Conservation (phyloP, 2,888 invertebrate species). For the Proisotoma minuta region DNA sequence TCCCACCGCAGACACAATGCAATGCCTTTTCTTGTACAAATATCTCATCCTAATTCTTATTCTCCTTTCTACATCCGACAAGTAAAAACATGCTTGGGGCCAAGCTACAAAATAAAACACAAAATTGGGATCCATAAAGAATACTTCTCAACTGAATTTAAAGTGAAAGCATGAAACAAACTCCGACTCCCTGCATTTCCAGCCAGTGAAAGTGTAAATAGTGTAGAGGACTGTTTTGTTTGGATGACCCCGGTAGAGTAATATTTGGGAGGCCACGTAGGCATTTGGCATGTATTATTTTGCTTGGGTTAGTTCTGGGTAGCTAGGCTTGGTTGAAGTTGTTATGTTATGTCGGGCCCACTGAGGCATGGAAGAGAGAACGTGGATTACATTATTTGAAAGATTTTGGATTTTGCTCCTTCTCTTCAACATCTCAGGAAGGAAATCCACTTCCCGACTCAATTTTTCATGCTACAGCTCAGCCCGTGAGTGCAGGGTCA, state of each 20-base stretch:
- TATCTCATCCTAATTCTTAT: not conserved
- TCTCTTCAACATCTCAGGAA: not conserved
- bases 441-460: constrained; percentile 24
- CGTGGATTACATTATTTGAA: constrained; percentile 1
- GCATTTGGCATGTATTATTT: too few species aligned
- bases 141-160: too few species aligned
- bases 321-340: too few species aligned
- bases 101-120: not conserved
- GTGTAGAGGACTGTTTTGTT: too few species aligned
- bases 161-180: too few species aligned
- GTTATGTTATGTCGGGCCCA: not conserved
- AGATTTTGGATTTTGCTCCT: not conserved
- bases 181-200: too few species aligned
- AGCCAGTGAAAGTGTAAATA: too few species aligned
- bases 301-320: too few species aligned
- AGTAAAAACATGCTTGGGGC: not conserved
- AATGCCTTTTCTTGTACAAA: constrained; percentile 1
- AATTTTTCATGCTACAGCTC: constrained; percentile 26
- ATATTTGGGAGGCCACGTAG: too few species aligned
- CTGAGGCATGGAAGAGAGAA: not conserved
- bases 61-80: constrained; percentile 2
- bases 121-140: too few species aligned
- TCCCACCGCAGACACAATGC: too few species aligned
- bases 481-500: not conserved
- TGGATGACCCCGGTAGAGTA: too few species aligned